A percentile compares a stretch with the other conserved stretches of the same genome.
phyloP scores from a whole-genome alignment of 2,113 vertebrate genomes.

The Natator depressus region DNA sequence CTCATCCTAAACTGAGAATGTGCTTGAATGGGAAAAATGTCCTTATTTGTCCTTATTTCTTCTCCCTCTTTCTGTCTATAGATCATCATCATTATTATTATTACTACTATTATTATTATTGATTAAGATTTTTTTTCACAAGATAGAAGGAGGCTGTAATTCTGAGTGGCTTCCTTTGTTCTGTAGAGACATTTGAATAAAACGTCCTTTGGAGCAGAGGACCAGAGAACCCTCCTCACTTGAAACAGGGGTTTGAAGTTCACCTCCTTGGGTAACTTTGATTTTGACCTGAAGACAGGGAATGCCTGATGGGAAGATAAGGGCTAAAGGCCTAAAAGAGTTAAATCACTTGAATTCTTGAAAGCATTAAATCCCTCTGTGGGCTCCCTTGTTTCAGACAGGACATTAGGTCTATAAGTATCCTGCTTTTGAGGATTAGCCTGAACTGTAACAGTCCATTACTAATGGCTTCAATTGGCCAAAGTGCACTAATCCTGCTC shows the following conservation, averaged over 20 bases:
- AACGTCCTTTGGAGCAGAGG: neutral
- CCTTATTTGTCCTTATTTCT: neutral
- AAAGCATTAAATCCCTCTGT: slow-evolving; percentile 43
- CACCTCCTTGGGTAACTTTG: slow-evolving; percentile 7
- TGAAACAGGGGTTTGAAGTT: slow-evolving; percentile 56
- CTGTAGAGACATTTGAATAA: slow-evolving; percentile 7
- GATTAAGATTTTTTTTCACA: neutral
- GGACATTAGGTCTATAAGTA: slow-evolving; percentile 20
- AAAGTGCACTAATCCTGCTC: neutral
- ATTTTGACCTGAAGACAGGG: slow-evolving; percentile 40
- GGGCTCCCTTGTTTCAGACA: slow-evolving; percentile 27
- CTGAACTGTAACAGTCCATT: slow-evolving; percentile 33
- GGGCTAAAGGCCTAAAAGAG: neutral
- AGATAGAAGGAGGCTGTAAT: neutral
- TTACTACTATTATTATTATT: no score
- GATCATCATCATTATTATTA: no score
- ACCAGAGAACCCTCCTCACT: neutral
- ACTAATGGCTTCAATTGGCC: neutral
- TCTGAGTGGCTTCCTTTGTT: neutral
- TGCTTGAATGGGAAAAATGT: neutral
- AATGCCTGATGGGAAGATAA: slow-evolving; percentile 8
- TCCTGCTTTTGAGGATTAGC: slow-evolving; percentile 59
- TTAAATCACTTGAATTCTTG: neutral
- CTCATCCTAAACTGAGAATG: neutral
- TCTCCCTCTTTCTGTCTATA: neutral